Percentiles rank a stretch among this genome's conserved stretches.
Conservation (phyloP, 2,888 invertebrate genomes). For the Toxonevra muliebris region DNA sequence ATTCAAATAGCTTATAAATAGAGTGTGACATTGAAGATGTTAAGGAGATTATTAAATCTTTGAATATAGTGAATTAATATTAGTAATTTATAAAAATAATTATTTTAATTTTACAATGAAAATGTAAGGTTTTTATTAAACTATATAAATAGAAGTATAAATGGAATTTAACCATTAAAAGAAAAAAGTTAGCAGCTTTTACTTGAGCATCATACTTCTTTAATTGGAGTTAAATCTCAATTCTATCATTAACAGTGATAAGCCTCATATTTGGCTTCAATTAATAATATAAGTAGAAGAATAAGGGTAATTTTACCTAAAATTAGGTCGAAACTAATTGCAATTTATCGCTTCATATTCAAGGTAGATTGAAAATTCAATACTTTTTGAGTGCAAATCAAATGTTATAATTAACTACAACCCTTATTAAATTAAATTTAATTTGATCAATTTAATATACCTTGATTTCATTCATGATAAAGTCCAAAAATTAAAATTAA, state of each 20-base stretch:
- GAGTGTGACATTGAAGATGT: slow-evolving; percentile 67
- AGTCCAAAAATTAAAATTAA: slow-evolving; percentile 68
- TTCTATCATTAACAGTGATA: slow-evolving; percentile 66
- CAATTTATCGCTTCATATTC: slow-evolving; percentile 66
- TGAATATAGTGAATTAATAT: slow-evolving; percentile 50
- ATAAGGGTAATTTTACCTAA: slow-evolving; percentile 65
- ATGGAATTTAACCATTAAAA: slow-evolving; percentile 56
- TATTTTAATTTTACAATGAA: slow-evolving; percentile 72
- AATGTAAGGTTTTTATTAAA: slow-evolving; percentile 74
- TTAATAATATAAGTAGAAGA: slow-evolving; percentile 67
- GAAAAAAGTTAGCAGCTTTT: slow-evolving; percentile 74
- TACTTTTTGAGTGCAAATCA: slow-evolving; percentile 62
- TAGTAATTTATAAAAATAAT: slow-evolving; percentile 57
- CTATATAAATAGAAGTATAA: slow-evolving; percentile 63
- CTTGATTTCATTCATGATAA: slow-evolving; percentile 70
- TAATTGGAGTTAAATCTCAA: slow-evolving; percentile 67
- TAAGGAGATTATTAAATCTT: slow-evolving; percentile 57
- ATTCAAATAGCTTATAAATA: slow-evolving; percentile 65
- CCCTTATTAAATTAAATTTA: too few species aligned
- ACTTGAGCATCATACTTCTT: slow-evolving; percentile 68
- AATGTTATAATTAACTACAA: slow-evolving; percentile 53
- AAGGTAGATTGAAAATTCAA: slow-evolving; percentile 60
- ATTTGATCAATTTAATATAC: slow-evolving; percentile 69
- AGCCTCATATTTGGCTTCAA: slow-evolving; percentile 67
- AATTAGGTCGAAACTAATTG: slow-evolving; percentile 69